A percentile compares a stretch with the other conserved stretches of the same genome.
These are phyloP conservation scores for Oscheius onirici DNA, from an alignment of 2,888 invertebrate genomes.

Conservation along the genomic window DNA sequence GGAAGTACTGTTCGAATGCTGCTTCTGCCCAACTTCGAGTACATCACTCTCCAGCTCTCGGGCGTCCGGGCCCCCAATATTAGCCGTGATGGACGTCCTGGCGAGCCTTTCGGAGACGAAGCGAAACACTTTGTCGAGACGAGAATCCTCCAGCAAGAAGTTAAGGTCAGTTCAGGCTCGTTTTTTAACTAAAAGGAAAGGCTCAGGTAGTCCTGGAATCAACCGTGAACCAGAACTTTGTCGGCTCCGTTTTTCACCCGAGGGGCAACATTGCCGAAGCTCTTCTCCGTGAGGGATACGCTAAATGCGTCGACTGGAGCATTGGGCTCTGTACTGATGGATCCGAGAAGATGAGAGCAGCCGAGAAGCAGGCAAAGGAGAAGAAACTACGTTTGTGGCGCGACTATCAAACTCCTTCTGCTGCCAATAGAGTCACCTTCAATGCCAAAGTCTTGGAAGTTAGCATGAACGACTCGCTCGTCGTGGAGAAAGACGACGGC, in stretches of 20 bases:
- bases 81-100: slow-evolving; percentile 72
- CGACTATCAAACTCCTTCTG: slow-evolving; percentile 80
- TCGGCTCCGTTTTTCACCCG: slow-evolving; percentile 92
- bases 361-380: slow-evolving; percentile 88
- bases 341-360: slow-evolving; percentile 84
- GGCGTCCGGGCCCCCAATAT: slow-evolving; percentile 78
- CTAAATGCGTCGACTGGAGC: slow-evolving; percentile 92
- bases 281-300: slow-evolving; percentile 87
- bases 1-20: slow-evolving; percentile 93
- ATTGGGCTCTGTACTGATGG: slow-evolving; percentile 85
- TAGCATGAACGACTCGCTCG: slow-evolving; percentile 90
- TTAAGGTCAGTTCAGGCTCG: slow-evolving; percentile 78
- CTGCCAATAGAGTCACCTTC: slow-evolving; percentile 57
- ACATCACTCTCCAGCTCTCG: slow-evolving; percentile 92
- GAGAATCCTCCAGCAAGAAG: slow-evolving; percentile 87
- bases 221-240: slow-evolving; percentile 89
- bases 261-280: slow-evolving; percentile 88
- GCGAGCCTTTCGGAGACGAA: slow-evolving; percentile 83
- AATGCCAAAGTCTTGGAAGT: slow-evolving; percentile 78
- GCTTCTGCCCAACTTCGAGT: slow-evolving; percentile 87
- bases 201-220: slow-evolving; percentile 85
- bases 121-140: slow-evolving; percentile 93
- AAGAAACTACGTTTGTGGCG: slow-evolving; percentile 88
- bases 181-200: too few relatives aligned
- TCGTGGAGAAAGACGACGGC: slow-evolving; percentile 84